Conservation (phyloP, 2,113 vertebrate species). For the Larimichthys crocea region DNA sequence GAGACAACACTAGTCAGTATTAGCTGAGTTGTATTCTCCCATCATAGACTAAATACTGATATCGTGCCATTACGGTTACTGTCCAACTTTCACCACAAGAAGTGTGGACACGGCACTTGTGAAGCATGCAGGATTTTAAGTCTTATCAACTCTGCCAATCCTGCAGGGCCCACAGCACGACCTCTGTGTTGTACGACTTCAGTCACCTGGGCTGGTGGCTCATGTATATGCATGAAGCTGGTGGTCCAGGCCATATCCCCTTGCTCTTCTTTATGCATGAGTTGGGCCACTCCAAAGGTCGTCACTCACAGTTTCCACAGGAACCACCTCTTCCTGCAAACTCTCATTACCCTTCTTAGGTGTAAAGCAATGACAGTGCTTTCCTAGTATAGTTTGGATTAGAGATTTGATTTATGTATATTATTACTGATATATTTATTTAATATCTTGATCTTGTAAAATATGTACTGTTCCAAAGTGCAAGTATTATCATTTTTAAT, state of each 20-base stretch:
- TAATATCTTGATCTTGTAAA: neutral
- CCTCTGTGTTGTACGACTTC: constrained; percentile 61
- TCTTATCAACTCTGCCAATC: constrained; percentile 54
- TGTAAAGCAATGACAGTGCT: constrained; percentile 1
- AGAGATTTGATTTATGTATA: neutral
- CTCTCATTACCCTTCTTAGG: constrained; percentile 29
- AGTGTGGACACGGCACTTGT: neutral
- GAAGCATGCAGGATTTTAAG: constrained; percentile 35
- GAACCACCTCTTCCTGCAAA: constrained; percentile 37
- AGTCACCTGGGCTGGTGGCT: constrained; percentile 67
- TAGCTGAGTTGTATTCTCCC: neutral
- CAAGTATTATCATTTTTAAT: neutral
- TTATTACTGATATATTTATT: neutral
- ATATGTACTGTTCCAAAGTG: neutral
- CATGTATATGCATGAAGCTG: constrained; percentile 76
- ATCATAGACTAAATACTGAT: constrained; percentile 1
- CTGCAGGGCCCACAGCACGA: constrained; percentile 43
- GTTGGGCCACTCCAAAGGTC: constrained; percentile 64
- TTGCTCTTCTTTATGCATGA: constrained; percentile 82
- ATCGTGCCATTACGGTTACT: neutral
- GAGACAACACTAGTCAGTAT: neutral
- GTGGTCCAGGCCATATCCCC: constrained; percentile 57
- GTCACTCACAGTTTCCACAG: constrained; percentile 53
- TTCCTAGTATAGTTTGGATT: neutral
- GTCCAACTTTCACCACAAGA: constrained; percentile 31